A percentile compares a stretch with the other conserved stretches of the same genome.
phyloP scores from a whole-genome alignment of 2,113 vertebrate genomes.

The Ceyx margarethae region DNA sequence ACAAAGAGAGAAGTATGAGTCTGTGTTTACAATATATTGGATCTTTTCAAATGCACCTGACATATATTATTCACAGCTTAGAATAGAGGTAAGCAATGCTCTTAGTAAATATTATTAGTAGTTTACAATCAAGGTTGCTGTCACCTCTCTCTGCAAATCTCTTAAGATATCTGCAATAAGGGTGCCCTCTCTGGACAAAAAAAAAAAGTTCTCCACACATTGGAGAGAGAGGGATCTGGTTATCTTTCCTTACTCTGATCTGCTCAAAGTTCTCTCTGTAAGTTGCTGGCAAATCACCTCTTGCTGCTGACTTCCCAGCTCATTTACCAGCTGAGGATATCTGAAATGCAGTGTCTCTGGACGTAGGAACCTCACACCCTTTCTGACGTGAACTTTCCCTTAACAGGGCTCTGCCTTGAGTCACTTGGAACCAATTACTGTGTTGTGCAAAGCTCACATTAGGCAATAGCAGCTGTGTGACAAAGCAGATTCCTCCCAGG shows the following conservation, averaged over 20 bases:
- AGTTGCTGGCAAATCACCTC: neutral
- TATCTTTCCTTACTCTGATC: neutral
- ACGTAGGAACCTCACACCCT: neutral
- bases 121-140: neutral
- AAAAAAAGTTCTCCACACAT: neutral
- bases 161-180: constrained; percentile 4
- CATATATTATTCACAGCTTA: neutral
- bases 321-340: neutral
- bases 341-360: neutral
- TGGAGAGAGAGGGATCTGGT: neutral
- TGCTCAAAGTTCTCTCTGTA: neutral
- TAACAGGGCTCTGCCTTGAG: neutral
- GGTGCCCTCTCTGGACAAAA: constrained; percentile 53
- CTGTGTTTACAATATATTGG: neutral
- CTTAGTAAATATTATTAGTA: neutral
- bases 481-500: constrained; percentile 29
- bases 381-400: neutral
- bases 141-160: neutral
- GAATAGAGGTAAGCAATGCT: neutral
- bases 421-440: constrained; percentile 31
- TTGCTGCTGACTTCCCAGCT: neutral
- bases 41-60: neutral
- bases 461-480: constrained; percentile 39
- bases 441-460: constrained; percentile 35
- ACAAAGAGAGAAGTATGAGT: neutral